Conservation (phyloP, 2,888 invertebrate species). For the Strigamia crassipes region DNA sequence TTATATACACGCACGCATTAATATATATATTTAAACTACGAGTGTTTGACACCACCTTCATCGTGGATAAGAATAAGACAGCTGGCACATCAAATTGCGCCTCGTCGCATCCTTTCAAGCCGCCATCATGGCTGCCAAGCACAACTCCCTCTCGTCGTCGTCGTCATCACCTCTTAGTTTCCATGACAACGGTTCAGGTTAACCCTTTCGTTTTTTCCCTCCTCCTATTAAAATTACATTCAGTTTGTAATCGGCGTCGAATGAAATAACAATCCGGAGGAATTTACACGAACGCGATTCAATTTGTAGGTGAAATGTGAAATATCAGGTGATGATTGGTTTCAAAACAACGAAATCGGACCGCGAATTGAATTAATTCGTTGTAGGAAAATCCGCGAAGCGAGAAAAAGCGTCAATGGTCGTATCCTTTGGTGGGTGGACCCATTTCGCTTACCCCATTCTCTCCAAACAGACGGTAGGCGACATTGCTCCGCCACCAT, state of each 20-base stretch:
- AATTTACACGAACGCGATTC: neutral
- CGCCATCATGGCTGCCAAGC: conserved; percentile 19
- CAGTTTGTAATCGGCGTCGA: neutral
- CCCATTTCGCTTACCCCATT: conserved; percentile 25
- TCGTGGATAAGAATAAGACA: neutral
- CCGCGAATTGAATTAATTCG: too few relatives aligned
- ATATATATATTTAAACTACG: neutral
- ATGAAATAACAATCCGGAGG: neutral
- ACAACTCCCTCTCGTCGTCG: neutral
- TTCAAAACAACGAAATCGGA: too few relatives aligned
- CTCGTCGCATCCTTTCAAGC: conserved; percentile 17
- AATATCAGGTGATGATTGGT: too few relatives aligned
- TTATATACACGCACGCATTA: too few relatives aligned
- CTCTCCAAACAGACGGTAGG: conserved; percentile 20
- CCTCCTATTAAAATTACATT: neutral
- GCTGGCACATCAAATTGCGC: neutral
- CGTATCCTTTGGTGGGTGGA: neutral
- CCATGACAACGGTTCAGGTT: conserved; percentile 7
- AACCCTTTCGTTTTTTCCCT: neutral
- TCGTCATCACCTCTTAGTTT: neutral
- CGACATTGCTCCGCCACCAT: conserved; percentile 5
- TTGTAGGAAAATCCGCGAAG: neutral
- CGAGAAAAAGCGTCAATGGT: neutral
- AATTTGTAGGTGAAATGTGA: too few relatives aligned
- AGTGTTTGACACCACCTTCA: neutral